These are phyloP conservation scores for Paedocypris micromegethes DNA, from an alignment of 2,797 vertebrate genomes.

Conservation along the genomic window DNA sequence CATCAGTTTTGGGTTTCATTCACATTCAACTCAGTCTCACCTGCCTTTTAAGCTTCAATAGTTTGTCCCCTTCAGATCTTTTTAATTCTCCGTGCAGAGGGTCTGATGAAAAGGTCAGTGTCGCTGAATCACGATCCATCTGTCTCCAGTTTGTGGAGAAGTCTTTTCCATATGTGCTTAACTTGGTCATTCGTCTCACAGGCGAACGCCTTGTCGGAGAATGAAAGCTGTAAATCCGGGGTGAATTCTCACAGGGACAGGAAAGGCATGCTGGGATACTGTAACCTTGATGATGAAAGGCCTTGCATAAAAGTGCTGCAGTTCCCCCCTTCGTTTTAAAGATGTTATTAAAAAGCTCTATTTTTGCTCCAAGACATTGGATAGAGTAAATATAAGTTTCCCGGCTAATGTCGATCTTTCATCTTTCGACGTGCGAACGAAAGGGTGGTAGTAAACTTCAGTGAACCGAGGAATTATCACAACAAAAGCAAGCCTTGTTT, in stretches of 20 bases:
- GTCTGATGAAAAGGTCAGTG: conserved; percentile 45
- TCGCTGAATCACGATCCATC: conserved; percentile 44
- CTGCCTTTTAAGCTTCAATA: conserved; percentile 41
- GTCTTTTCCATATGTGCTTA: conserved; percentile 51
- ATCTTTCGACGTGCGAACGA: background rate
- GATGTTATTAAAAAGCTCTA: conserved; percentile 4
- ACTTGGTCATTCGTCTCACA: conserved; percentile 35
- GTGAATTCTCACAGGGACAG: conserved; percentile 26
- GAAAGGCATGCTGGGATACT: conserved; percentile 34
- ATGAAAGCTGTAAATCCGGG: conserved; percentile 38
- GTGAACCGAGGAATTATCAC: conserved; percentile 3
- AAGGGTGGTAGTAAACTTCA: background rate
- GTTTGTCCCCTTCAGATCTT: conserved; percentile 41
- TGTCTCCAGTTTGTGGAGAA: conserved; percentile 45
- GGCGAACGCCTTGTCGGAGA: conserved; percentile 29
- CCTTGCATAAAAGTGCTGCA: conserved; percentile 18
- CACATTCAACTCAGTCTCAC: conserved; percentile 36
- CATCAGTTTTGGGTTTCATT: conserved; percentile 15
- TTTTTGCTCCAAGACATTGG: conserved; percentile 19
- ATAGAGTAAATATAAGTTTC: conserved; percentile 23
- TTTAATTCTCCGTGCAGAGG: conserved; percentile 45
- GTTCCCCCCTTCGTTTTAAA: conserved; percentile 18
- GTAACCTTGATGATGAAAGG: conserved; percentile 43
- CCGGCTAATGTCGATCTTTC: conserved; percentile 1
- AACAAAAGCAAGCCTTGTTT: conserved; percentile 17